Conservation (phyloP, 2,888 invertebrate genomes). For the Macrophya alboannulata region DNA sequence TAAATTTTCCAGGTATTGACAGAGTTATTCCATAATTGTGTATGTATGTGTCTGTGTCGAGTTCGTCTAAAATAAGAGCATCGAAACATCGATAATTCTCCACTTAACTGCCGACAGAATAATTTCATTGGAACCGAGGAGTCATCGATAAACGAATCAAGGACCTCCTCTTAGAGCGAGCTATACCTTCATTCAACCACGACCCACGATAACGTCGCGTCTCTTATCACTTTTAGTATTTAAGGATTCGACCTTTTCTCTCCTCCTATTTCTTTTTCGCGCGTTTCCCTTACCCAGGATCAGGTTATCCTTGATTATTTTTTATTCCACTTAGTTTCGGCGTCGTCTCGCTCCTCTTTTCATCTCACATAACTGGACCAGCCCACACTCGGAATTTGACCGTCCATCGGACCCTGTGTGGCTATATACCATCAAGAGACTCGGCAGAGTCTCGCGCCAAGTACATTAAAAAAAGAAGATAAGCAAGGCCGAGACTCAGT, state of each 20-base stretch:
- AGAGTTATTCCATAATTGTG: not conserved
- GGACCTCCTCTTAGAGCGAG: constrained; percentile 5
- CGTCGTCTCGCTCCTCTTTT: constrained; percentile 66
- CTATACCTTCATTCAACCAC: constrained; percentile 12
- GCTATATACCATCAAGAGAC: not conserved
- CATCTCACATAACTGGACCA: constrained; percentile 71
- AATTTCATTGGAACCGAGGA: constrained; percentile 8
- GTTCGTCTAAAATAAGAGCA: constrained; percentile 7
- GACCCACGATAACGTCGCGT: constrained; percentile 31
- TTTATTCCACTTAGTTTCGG: constrained; percentile 46
- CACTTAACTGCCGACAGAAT: constrained; percentile 28
- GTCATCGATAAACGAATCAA: constrained; percentile 40
- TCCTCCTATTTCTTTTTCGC: constrained; percentile 48
- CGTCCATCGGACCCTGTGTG: constrained; percentile 16
- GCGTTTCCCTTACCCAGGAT: constrained; percentile 7
- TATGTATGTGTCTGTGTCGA: not conserved
- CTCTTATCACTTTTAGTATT: constrained; percentile 69
- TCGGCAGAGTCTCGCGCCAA: too few relatives aligned
- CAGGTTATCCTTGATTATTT: constrained; percentile 2
- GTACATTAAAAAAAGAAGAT: too few relatives aligned
- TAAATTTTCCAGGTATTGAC: not conserved
- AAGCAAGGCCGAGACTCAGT: too few relatives aligned
- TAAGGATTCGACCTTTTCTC: constrained; percentile 27
- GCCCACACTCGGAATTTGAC: constrained; percentile 69
- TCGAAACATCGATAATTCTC: constrained; percentile 18